Evolutionary conservation across 1,140 invertebrate species (phyloP).

Genomic region (Elysia chlorotica): DNA sequence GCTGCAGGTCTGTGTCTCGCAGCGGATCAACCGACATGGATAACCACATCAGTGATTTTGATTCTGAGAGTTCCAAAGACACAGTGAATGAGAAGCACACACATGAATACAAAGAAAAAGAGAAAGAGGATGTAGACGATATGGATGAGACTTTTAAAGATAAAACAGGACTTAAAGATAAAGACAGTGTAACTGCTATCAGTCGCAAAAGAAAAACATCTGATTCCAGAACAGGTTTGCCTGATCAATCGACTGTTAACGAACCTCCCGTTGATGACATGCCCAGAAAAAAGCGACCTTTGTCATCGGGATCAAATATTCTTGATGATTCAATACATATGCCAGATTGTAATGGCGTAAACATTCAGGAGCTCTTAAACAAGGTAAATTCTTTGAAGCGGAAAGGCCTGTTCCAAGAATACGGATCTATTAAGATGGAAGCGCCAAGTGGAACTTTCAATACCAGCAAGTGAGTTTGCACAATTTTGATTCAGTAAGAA

Average conservation of each 20-base stretch:
- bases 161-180: neutral
- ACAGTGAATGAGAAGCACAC: conserved; percentile 61
- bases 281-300: conserved; percentile 44
- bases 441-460: conserved; percentile 77
- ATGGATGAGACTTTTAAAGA: conserved; percentile 37
- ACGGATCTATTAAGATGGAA: conserved; percentile 79
- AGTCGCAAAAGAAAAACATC: conserved; percentile 38
- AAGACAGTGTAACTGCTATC: no score
- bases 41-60: conserved; percentile 53
- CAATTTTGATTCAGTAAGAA: no score
- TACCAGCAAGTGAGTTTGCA: conserved; percentile 57
- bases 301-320: conserved; percentile 37
- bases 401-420: conserved; percentile 79
- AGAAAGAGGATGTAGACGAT: conserved; percentile 37
- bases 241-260: conserved; percentile 20
- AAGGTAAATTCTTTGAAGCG: conserved; percentile 76
- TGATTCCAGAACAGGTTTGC: conserved; percentile 30
- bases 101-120: conserved; percentile 53
- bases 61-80: conserved; percentile 64
- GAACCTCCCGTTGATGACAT: conserved; percentile 28
- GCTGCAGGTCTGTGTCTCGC: conserved; percentile 30
- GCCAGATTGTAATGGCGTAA: conserved; percentile 65
- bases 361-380: conserved; percentile 78
- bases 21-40: conserved; percentile 49
- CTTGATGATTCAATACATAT: conserved; percentile 54